Base-by-base conservation (phyloP, 2,113 vertebrate genomes). In the Mobula hypostoma region DNA sequence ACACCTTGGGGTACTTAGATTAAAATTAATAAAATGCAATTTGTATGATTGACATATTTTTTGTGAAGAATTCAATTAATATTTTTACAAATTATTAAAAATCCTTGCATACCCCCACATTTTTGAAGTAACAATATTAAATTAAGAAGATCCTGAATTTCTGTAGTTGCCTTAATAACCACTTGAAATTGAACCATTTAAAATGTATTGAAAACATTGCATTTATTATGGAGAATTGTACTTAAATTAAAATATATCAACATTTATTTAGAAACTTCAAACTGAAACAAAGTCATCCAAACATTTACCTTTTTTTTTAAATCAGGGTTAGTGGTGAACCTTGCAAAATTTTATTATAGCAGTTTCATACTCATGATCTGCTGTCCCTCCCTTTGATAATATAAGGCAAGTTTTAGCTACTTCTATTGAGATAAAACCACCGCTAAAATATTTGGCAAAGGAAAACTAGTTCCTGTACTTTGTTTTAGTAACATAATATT, bases 1-100 rank as follows among this genome's bases (percentile, higher is more conserved):
- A 68, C 32, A 36, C 87, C 63, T 90, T 36, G 14, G 85, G 29
- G 14, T 90, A 68, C 4, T 29, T 90, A 68, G 32, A 68, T 90
- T 90, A 68, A 90, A 68, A 90, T 17, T 11, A 90, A 32, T 58
- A 90, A 36, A 83, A 90, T 90, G 61, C 63, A 68, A 90, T 90
- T 68, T 90, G 36, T 29, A 90, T 68, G 61, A 27, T n/a, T 74
- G 19, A 24, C 19, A 74, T 74, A 74, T 21, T 21, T 74, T 74
- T 74, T 14, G 11, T 15, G 9, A 70, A 70, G 48, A 48, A 48
- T 48, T 17, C 17, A 11, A 70, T 70, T 70, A 70, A 70, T 70
- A 17, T 70, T 17, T 7, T 17, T 17, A 70, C 17, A 70, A 70
- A 70, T 7, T 48, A 2, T 48, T 70, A 36, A 68, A 19, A 68